Evolutionary conservation across 2,888 invertebrate species (phyloP).

Genomic region (Rotaria socialis): DNA sequence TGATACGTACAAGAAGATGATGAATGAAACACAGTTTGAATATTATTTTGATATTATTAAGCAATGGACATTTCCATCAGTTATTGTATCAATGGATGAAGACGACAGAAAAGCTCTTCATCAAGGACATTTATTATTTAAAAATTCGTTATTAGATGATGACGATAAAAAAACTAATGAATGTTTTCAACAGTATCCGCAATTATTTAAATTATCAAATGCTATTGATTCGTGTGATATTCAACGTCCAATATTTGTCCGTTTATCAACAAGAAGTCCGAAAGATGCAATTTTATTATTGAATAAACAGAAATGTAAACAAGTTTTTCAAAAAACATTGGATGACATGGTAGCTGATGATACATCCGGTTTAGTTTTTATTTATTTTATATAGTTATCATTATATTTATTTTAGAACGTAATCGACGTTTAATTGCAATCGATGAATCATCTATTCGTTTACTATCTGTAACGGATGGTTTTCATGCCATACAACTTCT

Average conservation of each 20-base stretch:
- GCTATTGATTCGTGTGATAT: neutral
- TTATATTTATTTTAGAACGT: neutral
- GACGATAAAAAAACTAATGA: neutral
- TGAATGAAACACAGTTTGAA: slow-evolving; percentile 23
- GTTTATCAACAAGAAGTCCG: slow-evolving; percentile 30
- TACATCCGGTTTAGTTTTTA: neutral
- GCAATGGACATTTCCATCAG: slow-evolving; percentile 23
- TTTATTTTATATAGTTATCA: neutral
- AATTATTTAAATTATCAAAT: neutral
- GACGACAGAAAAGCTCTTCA: neutral
- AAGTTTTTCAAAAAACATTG: neutral
- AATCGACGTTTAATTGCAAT: slow-evolving; percentile 9
- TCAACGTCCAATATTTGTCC: neutral
- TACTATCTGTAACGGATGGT: neutral
- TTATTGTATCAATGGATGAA: neutral
- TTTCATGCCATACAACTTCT: neutral
- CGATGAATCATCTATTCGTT: slow-evolving; percentile 4
- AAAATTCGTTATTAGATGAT: neutral
- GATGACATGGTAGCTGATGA: neutral
- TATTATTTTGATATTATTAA: neutral
- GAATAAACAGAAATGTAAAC: neutral
- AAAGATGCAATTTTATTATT: neutral
- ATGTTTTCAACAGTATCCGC: neutral
- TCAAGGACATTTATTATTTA: neutral
- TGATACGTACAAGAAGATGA: neutral